Conservation (phyloP, 2,797 vertebrate species). For the Arremon aurantiirostris region DNA sequence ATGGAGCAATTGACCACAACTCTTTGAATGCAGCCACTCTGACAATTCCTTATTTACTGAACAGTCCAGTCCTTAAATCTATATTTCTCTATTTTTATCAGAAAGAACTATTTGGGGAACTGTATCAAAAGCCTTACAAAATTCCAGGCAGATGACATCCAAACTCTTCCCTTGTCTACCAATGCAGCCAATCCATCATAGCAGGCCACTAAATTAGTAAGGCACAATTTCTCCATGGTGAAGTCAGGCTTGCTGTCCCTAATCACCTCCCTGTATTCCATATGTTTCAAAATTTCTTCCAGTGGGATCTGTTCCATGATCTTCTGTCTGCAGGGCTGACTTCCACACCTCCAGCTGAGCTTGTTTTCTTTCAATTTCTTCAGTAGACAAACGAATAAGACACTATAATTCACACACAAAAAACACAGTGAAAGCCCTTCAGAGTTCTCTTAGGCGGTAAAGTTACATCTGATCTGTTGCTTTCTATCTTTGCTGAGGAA, state of each 20-base stretch:
- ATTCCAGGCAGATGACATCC: not conserved
- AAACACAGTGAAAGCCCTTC: not conserved
- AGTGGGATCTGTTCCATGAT: not conserved
- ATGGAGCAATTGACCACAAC: rapidly evolving
- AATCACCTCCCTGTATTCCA: not conserved
- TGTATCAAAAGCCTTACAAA: not conserved
- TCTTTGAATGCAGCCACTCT: not conserved
- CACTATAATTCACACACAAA: not conserved
- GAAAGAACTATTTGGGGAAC: not conserved
- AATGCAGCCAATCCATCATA: not conserved
- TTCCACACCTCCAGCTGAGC: not conserved
- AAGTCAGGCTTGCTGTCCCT: not conserved
- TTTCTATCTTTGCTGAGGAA: not conserved
- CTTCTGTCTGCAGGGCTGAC: not conserved
- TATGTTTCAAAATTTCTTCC: not conserved
- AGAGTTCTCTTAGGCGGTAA: not conserved
- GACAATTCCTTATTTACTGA: not conserved
- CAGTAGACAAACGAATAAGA: not conserved
- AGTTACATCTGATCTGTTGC: not conserved
- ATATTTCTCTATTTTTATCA: not conserved
- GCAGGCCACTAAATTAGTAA: not conserved
- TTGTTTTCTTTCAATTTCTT: not conserved
- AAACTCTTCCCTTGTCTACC: not conserved
- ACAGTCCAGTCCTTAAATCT: not conserved
- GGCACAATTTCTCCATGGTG: not conserved